phyloP scores from a whole-genome alignment of 2,113 vertebrate genomes.

The Notarius lentiginosus region DNA sequence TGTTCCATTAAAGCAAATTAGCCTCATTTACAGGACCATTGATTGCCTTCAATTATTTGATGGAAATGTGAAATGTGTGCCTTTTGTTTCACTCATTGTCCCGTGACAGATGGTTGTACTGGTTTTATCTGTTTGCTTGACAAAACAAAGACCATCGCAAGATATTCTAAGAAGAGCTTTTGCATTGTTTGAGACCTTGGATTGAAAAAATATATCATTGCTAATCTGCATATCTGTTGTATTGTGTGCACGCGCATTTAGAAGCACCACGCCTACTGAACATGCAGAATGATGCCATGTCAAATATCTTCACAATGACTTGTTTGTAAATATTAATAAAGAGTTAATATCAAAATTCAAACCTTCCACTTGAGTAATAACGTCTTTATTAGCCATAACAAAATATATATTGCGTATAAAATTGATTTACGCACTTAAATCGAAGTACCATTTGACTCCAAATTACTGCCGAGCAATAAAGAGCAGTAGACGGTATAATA shows the following conservation, averaged over 20 bases:
- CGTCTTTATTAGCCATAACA: no score
- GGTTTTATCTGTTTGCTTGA: constrained; percentile 11
- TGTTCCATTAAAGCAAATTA: constrained; percentile 69
- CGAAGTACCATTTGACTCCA: neutral
- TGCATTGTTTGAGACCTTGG: neutral
- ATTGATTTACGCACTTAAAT: neutral
- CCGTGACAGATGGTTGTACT: constrained; percentile 20
- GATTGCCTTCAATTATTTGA: constrained; percentile 31
- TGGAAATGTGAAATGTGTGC: constrained; percentile 56
- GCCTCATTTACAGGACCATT: constrained; percentile 63
- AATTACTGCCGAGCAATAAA: neutral
- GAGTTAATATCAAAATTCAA: neutral
- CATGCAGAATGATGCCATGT: neutral
- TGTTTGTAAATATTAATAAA: neutral
- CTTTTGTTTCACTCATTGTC: constrained; percentile 27
- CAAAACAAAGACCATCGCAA: neutral
- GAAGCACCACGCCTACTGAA: neutral
- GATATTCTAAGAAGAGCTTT: neutral
- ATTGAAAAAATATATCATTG: neutral
- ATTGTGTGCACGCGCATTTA: neutral
- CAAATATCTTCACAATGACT: neutral
- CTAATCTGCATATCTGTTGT: neutral
- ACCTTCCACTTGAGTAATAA: neutral
- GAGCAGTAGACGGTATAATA: neutral
- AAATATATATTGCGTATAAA: neutral